phyloP scores from a whole-genome alignment of 2,113 vertebrate species.

The Arvicanthis niloticus region DNA sequence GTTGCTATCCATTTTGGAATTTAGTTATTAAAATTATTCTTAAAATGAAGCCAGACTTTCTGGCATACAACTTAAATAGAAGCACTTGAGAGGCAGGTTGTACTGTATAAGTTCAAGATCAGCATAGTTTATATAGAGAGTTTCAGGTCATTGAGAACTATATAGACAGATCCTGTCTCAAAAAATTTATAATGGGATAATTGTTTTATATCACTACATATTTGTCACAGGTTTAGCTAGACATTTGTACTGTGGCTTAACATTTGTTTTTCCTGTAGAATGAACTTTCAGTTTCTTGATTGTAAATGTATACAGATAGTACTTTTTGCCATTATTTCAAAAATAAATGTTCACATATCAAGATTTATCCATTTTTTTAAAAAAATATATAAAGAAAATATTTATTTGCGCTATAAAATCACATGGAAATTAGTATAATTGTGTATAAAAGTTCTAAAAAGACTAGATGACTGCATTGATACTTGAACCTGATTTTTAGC shows the following conservation, averaged over 20 bases:
- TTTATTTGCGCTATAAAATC: not conserved
- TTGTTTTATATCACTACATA: not conserved
- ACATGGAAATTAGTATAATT: not conserved
- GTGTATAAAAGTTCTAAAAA: not conserved
- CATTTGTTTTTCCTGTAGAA: not conserved
- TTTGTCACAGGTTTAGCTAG: not conserved
- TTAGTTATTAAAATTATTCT: not conserved
- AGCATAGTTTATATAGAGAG: not conserved
- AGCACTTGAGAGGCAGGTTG: not conserved
- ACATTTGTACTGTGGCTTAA: not conserved
- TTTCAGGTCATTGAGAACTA: no score
- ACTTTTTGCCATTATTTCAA: not conserved
- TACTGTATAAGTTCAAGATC: not conserved
- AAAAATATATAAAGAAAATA: not conserved
- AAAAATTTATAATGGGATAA: not conserved
- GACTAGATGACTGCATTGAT: not conserved
- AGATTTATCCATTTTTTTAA: not conserved
- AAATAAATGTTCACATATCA: not conserved
- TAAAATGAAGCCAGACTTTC: not conserved
- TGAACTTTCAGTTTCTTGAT: not conserved
- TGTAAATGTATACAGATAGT: not conserved
- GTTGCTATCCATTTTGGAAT: not conserved
- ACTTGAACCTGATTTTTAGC: not conserved
- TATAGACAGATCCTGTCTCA: not conserved
- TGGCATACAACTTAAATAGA: not conserved